phyloP scores from a whole-genome alignment of 2,113 vertebrate genomes.

The Pseudopipra pipra region DNA sequence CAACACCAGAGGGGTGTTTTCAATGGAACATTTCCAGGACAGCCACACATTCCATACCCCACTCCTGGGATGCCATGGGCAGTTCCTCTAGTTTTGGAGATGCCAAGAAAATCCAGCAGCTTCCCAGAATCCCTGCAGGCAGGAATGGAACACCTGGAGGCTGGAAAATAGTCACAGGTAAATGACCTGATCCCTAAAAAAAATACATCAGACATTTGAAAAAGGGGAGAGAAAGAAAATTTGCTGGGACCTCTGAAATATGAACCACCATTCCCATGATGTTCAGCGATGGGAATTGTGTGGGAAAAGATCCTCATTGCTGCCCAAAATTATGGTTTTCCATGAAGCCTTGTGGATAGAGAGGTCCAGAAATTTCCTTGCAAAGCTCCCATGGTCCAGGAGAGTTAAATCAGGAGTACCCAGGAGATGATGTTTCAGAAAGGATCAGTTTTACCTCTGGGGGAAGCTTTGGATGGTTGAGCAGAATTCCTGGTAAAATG shows the following conservation, averaged over 20 bases:
- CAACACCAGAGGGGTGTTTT: background rate
- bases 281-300: background rate
- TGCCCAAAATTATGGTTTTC: background rate
- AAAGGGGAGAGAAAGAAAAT: background rate
- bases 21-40: background rate
- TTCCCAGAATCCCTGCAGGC: background rate
- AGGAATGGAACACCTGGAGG: background rate
- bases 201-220: background rate
- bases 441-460: background rate
- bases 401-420: background rate
- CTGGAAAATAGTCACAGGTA: background rate
- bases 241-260: background rate
- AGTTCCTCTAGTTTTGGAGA: background rate
- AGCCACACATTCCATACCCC: background rate
- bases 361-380: background rate
- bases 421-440: background rate
- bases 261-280: background rate
- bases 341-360: background rate
- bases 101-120: background rate
- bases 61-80: background rate
- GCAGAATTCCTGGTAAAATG: background rate
- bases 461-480: background rate
- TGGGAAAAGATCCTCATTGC: background rate
- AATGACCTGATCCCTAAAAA: background rate
- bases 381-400: background rate